Percentiles rank a stretch among this genome's conserved stretches.
Conservation (phyloP, 2,797 vertebrate species). For the Centropyge bicolor region DNA sequence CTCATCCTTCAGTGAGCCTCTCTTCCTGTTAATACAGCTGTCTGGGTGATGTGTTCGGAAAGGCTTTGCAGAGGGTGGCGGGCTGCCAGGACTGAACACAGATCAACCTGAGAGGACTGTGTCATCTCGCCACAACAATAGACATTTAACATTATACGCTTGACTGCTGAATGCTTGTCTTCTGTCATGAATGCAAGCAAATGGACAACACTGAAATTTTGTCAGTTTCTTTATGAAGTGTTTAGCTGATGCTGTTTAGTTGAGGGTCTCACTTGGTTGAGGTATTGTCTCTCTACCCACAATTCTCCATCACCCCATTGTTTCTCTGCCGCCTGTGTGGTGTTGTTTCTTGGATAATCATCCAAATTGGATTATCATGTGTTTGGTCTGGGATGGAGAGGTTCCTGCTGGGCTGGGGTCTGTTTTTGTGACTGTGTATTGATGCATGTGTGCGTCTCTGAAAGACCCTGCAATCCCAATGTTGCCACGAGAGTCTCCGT, state of each 20-base stretch:
- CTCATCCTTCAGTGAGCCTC: constrained; percentile 40
- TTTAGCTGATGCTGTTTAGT: neutral
- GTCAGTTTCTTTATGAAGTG: neutral
- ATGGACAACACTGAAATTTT: neutral
- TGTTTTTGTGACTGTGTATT: neutral
- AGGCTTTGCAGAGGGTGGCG: constrained; percentile 31
- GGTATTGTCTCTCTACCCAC: neutral
- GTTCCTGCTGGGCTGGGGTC: neutral
- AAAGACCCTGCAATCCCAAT: neutral
- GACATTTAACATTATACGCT: neutral
- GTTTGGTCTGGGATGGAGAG: constrained; percentile 13
- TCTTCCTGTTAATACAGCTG: constrained; percentile 71
- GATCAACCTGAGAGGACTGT: constrained; percentile 38
- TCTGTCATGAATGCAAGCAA: neutral
- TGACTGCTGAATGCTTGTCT: neutral
- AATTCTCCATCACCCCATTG: too few species aligned
- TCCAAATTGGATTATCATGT: constrained; percentile 39
- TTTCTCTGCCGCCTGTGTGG: neutral
- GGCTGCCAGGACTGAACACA: constrained; percentile 37
- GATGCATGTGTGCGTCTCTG: neutral
- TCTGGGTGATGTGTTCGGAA: constrained; percentile 44
- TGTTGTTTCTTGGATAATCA: constrained; percentile 12
- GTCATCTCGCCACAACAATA: constrained; percentile 18
- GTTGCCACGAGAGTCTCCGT: neutral
- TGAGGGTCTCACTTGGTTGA: neutral